Conservation (phyloP, 2,888 invertebrate species). For the Prosopocoilus inquinatus region DNA sequence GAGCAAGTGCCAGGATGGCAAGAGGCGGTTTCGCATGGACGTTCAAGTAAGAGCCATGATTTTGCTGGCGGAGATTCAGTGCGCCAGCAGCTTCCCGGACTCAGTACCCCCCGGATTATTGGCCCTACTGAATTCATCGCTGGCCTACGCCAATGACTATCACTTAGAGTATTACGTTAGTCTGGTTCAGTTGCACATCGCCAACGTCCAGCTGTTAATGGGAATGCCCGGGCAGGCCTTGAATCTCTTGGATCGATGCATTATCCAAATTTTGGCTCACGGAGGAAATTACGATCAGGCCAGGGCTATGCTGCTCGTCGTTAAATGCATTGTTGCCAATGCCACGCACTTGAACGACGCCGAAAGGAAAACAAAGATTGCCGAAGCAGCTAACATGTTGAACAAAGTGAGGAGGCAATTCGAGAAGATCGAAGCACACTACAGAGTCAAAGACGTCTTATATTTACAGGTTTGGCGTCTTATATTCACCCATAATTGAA, state of each 20-base stretch:
- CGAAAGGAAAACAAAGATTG: slow-evolving; percentile 54
- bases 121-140: slow-evolving; percentile 64
- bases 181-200: slow-evolving; percentile 74
- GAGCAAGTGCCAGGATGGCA: slow-evolving; percentile 56
- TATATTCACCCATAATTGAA: no score
- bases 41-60: slow-evolving; percentile 67
- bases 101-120: slow-evolving; percentile 56
- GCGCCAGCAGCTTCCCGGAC: slow-evolving; percentile 54
- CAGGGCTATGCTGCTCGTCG: slow-evolving; percentile 71
- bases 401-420: slow-evolving; percentile 69
- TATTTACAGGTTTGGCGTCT: slow-evolving; percentile 71
- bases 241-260: slow-evolving; percentile 57
- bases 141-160: slow-evolving; percentile 71
- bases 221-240: slow-evolving; percentile 76
- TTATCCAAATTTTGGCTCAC: slow-evolving; percentile 73
- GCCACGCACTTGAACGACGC: slow-evolving; percentile 52
- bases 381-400: slow-evolving; percentile 61
- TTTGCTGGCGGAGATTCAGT: slow-evolving; percentile 66
- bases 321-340: slow-evolving; percentile 74
- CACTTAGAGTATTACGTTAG: slow-evolving; percentile 77
- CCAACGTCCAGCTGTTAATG: slow-evolving; percentile 73
- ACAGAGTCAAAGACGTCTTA: slow-evolving; percentile 70
- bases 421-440: slow-evolving; percentile 71
- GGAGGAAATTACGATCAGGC: slow-evolving; percentile 81
- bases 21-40: slow-evolving; percentile 55